A percentile compares a stretch with the other conserved stretches of the same genome.
phyloP scores from a whole-genome alignment of 2,888 invertebrate genomes.

The Yponomeuta cagnagella region DNA sequence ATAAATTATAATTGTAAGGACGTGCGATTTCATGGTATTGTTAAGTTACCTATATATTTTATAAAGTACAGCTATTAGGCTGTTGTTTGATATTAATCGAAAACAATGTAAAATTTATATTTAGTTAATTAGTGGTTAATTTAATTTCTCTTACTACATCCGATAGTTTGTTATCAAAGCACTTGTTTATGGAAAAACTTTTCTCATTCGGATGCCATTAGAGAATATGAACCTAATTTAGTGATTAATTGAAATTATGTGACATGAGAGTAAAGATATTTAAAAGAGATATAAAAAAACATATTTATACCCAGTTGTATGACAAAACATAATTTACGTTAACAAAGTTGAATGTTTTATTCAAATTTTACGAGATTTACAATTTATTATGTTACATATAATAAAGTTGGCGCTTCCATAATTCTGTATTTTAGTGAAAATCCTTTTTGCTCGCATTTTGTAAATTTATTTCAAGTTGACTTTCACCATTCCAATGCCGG shows the following conservation, averaged over 20 bases:
- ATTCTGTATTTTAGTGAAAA: conserved; percentile 23
- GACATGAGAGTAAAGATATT: conserved; percentile 20
- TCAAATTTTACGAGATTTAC: conserved; percentile 72
- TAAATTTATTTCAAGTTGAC: neutral
- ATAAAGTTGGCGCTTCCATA: conserved; percentile 60
- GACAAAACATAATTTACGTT: conserved; percentile 39
- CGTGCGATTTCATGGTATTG: neutral
- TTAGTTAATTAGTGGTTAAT: neutral
- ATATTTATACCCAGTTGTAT: conserved; percentile 35
- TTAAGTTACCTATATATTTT: conserved; percentile 1
- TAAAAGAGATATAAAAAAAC: conserved; percentile 11
- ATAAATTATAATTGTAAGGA: conserved; percentile 22
- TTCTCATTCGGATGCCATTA: conserved; percentile 55
- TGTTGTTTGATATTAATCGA: neutral
- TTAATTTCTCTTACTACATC: conserved; percentile 9
- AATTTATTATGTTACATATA: conserved; percentile 63
- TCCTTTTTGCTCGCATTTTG: neutral
- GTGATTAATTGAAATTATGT: conserved; percentile 18
- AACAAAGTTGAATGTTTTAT: conserved; percentile 64
- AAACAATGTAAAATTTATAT: neutral
- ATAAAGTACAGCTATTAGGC: neutral
- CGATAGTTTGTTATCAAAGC: neutral
- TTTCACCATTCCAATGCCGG: neutral
- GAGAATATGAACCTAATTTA: conserved; percentile 35
- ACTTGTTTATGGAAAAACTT: conserved; percentile 26